phyloP scores from a whole-genome alignment of 2,888 invertebrate genomes.

The Tipula helvola region DNA sequence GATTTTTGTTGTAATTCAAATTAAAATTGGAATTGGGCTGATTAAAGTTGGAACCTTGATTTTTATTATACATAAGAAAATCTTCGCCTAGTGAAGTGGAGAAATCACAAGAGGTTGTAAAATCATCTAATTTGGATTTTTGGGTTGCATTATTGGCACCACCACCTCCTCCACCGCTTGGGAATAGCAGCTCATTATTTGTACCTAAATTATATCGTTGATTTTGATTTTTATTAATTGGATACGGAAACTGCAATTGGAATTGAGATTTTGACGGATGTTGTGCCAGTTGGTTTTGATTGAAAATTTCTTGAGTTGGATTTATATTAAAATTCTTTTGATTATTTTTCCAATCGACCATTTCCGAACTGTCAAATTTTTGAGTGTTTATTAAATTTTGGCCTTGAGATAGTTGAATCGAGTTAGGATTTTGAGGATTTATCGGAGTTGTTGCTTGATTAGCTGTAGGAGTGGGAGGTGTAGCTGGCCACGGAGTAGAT shows the following conservation, averaged over 20 bases:
- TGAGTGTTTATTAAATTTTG: conserved; percentile 6
- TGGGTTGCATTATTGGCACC: background rate
- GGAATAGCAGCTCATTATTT: conserved; percentile 4
- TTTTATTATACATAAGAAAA: conserved; percentile 9
- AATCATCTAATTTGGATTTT: conserved; percentile 4
- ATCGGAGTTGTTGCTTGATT: background rate
- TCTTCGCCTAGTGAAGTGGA: background rate
- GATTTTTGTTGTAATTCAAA: background rate
- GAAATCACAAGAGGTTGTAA: background rate
- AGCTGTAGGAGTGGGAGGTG: background rate
- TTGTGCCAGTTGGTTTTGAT: conserved; percentile 1
- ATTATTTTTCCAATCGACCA: conserved; percentile 5
- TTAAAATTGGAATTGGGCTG: conserved; percentile 7
- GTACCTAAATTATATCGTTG: conserved; percentile 21
- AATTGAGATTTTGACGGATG: background rate
- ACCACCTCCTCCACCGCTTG: background rate
- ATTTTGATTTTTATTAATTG: conserved; percentile 32
- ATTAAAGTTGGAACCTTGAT: conserved; percentile 7
- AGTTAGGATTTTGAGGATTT: conserved; percentile 6
- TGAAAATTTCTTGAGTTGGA: background rate
- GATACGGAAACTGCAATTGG: background rate
- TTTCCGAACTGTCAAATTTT: background rate
- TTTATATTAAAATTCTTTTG: conserved; percentile 8
- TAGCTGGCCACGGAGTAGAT: background rate
- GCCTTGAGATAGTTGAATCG: background rate